Evolutionary conservation across 2,888 invertebrate species (phyloP).

Genomic region (Empis livida): DNA sequence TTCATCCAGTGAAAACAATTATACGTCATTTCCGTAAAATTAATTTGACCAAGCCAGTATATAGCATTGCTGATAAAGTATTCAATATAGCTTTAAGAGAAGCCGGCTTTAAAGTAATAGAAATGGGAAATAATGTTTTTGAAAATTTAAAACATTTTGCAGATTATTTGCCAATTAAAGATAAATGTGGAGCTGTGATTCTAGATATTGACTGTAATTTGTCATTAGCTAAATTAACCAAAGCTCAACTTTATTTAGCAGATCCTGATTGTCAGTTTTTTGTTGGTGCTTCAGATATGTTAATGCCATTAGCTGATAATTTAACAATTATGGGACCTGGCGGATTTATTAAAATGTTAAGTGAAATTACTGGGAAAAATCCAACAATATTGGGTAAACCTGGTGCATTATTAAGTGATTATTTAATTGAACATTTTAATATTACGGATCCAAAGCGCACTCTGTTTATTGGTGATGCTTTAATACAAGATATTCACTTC

Average conservation of each 20-base stretch:
- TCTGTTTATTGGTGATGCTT: constrained; percentile 74
- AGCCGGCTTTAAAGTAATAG: constrained; percentile 33
- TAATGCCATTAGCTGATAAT: constrained; percentile 15
- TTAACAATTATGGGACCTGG: constrained; percentile 15
- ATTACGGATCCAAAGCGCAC: constrained; percentile 50
- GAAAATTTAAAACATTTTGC: background rate
- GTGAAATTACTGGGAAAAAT: constrained; percentile 24
- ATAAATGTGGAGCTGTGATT: constrained; percentile 37
- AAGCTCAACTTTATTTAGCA: constrained; percentile 34
- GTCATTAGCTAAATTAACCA: constrained; percentile 33
- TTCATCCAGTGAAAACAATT: constrained; percentile 35
- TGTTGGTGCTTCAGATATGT: constrained; percentile 30
- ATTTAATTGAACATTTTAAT: constrained; percentile 25
- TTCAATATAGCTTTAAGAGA: constrained; percentile 29
- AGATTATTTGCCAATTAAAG: constrained; percentile 14
- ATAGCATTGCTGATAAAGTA: constrained; percentile 27
- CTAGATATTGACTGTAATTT: constrained; percentile 35
- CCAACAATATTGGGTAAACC: constrained; percentile 38
- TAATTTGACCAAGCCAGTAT: constrained; percentile 35
- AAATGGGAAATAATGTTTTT: constrained; percentile 24
- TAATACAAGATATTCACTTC: constrained; percentile 64
- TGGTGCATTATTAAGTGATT: constrained; percentile 26
- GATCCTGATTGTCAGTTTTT: constrained; percentile 34
- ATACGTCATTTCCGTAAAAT: constrained; percentile 35
- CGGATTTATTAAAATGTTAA: constrained; percentile 20